Percentiles rank a stretch among this genome's conserved stretches.
Evolutionary conservation across 2,113 vertebrate species (phyloP).

Genomic region (Thryonomys swinderianus): DNA sequence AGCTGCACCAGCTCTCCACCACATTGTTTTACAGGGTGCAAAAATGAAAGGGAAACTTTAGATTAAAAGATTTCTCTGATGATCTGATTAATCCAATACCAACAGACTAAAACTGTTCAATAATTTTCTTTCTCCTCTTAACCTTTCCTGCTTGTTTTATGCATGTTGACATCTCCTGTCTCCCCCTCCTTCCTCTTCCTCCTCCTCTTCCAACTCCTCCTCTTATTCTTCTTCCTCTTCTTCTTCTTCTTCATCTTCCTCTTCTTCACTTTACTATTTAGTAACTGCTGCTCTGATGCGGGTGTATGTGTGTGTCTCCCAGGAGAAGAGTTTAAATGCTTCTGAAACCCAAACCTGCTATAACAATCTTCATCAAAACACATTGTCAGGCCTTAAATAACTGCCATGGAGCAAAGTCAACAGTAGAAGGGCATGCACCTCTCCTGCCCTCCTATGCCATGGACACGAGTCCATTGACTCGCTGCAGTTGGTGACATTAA

Average conservation of each 20-base stretch:
- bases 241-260: too few species aligned
- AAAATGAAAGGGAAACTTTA: conserved; percentile 88
- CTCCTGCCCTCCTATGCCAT: not conserved
- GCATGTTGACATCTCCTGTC: not conserved
- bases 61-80: conserved; percentile 89
- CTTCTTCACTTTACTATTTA: conserved; percentile 82
- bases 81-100: conserved; percentile 89
- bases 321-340: conserved; percentile 68
- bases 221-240: too few species aligned
- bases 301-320: conserved; percentile 5
- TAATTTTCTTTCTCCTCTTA: conserved; percentile 84
- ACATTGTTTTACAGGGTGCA: conserved; percentile 83
- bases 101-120: conserved; percentile 83
- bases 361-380: not conserved
- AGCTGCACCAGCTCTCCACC: conserved; percentile 75
- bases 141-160: conserved; percentile 82
- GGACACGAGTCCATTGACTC: conserved; percentile 79
- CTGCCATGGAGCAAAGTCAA: conserved; percentile 66
- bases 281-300: conserved; percentile 75
- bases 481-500: conserved; percentile 84
- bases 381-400: conserved; percentile 49
- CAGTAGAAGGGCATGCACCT: conserved; percentile 60
- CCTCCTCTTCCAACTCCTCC: too few species aligned
- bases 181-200: too few species aligned
- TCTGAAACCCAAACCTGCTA: conserved; percentile 75